These are phyloP conservation scores for Sorex fumeus DNA, from an alignment of 2,113 vertebrate genomes.

Conservation along the genomic window DNA sequence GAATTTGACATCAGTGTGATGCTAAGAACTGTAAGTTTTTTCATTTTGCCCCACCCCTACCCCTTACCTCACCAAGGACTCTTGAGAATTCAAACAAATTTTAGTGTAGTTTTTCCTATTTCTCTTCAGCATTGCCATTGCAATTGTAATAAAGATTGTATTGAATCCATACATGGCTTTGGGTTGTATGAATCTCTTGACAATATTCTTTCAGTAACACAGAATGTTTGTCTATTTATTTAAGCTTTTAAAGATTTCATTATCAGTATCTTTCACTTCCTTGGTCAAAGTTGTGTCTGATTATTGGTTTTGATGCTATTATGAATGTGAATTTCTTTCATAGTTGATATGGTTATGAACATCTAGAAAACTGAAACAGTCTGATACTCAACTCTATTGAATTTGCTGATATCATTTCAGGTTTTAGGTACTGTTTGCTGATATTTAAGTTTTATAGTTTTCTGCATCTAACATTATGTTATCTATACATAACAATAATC, in stretches of 20 bases:
- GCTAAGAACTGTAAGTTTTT: not conserved
- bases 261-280: not conserved
- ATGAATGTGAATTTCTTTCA: not conserved
- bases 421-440: not conserved
- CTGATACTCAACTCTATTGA: too few relatives aligned
- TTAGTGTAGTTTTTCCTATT: not conserved
- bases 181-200: not conserved
- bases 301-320: not conserved
- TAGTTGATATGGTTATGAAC: not conserved
- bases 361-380: not conserved
- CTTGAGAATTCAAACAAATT: not conserved
- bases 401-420: not conserved
- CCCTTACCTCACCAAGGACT: not conserved
- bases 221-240: too few relatives aligned
- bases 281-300: not conserved
- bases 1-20: constrained; percentile 7
- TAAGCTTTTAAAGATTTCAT: not conserved
- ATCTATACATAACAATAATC: not conserved
- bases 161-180: not conserved
- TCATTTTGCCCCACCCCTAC: too few relatives aligned
- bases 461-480: not conserved
- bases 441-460: not conserved
- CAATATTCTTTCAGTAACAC: not conserved
- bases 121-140: not conserved
- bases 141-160: not conserved